Evolutionary conservation across 1,140 invertebrate species (phyloP), one percentile per base, ranked within the genome.

Genomic region (Globodera rostochiensis): DNA sequence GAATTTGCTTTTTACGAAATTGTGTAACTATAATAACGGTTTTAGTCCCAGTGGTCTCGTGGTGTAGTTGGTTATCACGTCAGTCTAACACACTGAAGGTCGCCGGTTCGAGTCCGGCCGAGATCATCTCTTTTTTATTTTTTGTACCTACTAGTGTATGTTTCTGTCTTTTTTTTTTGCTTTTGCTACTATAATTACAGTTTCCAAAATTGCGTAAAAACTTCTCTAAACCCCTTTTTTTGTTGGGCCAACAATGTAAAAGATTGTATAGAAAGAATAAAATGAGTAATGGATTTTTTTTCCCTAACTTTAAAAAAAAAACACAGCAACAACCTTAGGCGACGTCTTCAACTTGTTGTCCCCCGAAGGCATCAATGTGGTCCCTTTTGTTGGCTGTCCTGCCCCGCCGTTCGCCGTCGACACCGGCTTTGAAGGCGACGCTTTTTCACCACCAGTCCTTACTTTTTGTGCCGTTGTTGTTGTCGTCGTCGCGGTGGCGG

Each of bases 61-160:
- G 77, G 47, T 79, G 77, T 67, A 79, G 77, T 70, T 79, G 77
- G 64, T 71, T 79, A 71, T 67, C 64, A 71, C 64, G 77, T 79
- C 64, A 79, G 60, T 67, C 64, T 79, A 70, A 71, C 77, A 79
- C 64, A 79, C 69, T 79, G 77, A 71, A 49, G 77, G 64, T 79
- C 64, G 77, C 77, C 69, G 57, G 77, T 67, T 79, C 77, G 77
- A 79, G 66, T 46, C 64, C 57, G 77, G 77, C 69, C 77, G 64
- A 71, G 64, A 53, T 67, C 64, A 69, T 50, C 8, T 79, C 25
- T 53, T 71, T 70, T 70, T 78, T 19, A 21, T 50, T 79, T 45
- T 73, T 47, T 36, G 36, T 36, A 25, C 25, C 25, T 25, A 25
- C 25, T 25, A 25, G n/a, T n/a, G n/a, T 25, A 19, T 11, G 21